Evolutionary conservation across 2,888 invertebrate genomes (phyloP), one percentile per base, ranked within the genome.

Genomic region (Platerodrilus igneus): DNA sequence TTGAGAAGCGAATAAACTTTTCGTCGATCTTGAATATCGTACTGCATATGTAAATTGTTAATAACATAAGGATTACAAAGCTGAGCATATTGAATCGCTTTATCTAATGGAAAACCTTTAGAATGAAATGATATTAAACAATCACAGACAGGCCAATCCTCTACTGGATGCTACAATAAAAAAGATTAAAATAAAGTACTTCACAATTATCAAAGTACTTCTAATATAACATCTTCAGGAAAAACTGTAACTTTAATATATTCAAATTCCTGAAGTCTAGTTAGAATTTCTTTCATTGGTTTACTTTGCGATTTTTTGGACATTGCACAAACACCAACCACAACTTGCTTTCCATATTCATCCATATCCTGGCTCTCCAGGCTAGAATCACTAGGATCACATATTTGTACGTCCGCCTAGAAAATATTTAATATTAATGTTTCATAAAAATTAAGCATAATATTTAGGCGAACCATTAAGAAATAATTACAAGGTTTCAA

Each of bases 321-420:
- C 99, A 99, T 99, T 53, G 99, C 97, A 75, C 99, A 99, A 43
- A 99, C 87, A 47, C 99, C 99, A 58, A 99, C 94, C 65, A 94
- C 79, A 57, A 99, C 93, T 63, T 94, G 90, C 68, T 91, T 91
- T 58, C 85, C 86, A 64, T 73, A 78, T 29, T 73, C 73, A 46
- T 74, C 75, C 63, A 70, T 58, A 45, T 71, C 73, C 51, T 66
- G 66, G 43, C 59, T 53, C 38, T 66, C 68, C 59, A 71, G 58
- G 38, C 57, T 58, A 36, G 68, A 66, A 52, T 69, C 71, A 61
- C 68, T 71, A 46, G 74, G 72, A 62, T 85, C 86, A 58, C 77
- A 84, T 64, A 83, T 73, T 64, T 86, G 86, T 68, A 86, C 78
- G 65, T 87, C 86, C 52, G 83, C 83, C 86, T 86, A 61, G 62